Percentiles rank a stretch among this genome's conserved stretches.
These are phyloP conservation scores for Germaria angustata DNA, from an alignment of 2,888 invertebrate genomes.

Conservation along the genomic window DNA sequence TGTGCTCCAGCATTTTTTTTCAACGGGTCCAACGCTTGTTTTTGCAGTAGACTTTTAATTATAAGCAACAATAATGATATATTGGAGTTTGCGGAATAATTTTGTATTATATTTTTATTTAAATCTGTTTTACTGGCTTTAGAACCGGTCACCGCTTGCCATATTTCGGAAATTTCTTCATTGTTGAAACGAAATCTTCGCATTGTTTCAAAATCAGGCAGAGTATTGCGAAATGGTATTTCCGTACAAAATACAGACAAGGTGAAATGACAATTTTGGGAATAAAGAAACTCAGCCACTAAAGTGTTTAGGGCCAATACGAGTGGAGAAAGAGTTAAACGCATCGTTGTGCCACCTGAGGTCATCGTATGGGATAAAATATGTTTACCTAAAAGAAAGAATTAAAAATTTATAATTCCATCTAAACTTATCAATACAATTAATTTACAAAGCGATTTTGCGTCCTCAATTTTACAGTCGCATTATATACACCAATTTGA, in stretches of 20 bases:
- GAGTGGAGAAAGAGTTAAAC: conserved; percentile 74
- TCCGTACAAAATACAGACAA: conserved; percentile 79
- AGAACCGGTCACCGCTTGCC: conserved; percentile 71
- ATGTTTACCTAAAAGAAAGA: conserved; percentile 70
- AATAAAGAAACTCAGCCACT: conserved; percentile 79
- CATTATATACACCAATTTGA: no score
- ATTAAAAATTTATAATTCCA: not conserved
- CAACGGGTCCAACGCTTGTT: conserved; percentile 28
- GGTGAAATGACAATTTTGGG: conserved; percentile 78
- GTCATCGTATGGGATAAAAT: conserved; percentile 70
- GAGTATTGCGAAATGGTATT: conserved; percentile 75
- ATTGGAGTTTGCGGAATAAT: conserved; percentile 65
- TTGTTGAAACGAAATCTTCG: conserved; percentile 75
- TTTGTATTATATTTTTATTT: conserved; percentile 61
- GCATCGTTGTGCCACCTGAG: conserved; percentile 67
- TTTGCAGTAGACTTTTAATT: conserved; percentile 65
- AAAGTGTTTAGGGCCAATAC: conserved; percentile 76
- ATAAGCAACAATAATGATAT: conserved; percentile 70
- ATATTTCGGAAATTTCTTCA: conserved; percentile 74
- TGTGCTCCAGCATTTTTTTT: conserved; percentile 49
- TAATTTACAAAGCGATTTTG: no score
- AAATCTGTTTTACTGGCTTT: conserved; percentile 47
- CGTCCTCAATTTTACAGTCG: no score
- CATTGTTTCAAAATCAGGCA: conserved; percentile 76
- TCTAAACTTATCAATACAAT: no score